phyloP scores from a whole-genome alignment of 2,113 vertebrate species.

The Indicator indicator region DNA sequence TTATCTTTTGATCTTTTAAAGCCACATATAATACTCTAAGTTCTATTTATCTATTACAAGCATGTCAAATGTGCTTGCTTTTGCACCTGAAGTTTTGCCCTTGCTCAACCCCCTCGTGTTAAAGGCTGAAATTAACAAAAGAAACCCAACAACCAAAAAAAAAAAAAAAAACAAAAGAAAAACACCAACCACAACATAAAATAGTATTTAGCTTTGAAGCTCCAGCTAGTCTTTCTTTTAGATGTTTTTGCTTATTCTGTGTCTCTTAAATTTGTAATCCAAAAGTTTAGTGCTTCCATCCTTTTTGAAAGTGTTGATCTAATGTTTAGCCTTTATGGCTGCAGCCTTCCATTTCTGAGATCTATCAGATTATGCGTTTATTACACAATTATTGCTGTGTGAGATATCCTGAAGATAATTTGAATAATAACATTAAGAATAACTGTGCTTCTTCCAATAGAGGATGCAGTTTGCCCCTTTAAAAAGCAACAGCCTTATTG shows the following conservation, averaged over 20 bases:
- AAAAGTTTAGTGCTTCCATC: neutral
- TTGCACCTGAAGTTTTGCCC: conserved; percentile 6
- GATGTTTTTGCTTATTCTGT: neutral
- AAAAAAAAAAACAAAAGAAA: neutral
- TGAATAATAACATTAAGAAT: neutral
- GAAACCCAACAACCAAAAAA: neutral
- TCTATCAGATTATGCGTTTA: neutral
- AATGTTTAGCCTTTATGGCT: neutral
- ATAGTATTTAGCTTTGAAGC: neutral
- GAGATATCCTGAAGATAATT: neutral
- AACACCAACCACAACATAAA: neutral
- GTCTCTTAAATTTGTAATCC: neutral
- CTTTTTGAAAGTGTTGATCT: neutral
- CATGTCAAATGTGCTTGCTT: conserved; percentile 6
- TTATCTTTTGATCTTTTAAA: conserved; percentile 56
- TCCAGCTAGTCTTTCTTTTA: neutral
- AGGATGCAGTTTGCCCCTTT: neutral
- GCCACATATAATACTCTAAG: neutral
- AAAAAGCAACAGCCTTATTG: neutral
- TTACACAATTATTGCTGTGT: neutral
- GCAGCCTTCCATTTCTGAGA: neutral
- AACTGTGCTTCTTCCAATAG: neutral
- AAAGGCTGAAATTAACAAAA: neutral
- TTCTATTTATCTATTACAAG: conserved; percentile 25
- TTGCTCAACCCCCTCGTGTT: neutral